These are phyloP conservation scores for Gorsachius goisagi DNA, from an alignment of 2,113 vertebrate genomes.

Conservation along the genomic window DNA sequence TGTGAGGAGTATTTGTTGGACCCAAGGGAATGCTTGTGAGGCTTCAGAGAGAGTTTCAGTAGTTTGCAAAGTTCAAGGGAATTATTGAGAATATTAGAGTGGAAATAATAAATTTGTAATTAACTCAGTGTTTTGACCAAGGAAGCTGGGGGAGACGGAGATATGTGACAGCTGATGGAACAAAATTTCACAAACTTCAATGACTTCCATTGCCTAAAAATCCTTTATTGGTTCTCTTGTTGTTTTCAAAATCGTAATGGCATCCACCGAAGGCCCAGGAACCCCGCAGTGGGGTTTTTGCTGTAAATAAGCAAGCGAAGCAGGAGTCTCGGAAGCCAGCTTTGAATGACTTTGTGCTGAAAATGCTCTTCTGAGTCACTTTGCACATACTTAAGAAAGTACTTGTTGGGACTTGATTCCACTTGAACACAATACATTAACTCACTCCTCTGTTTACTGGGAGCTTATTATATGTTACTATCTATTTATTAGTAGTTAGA, in stretches of 20 bases:
- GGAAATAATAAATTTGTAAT: slow-evolving; percentile 2
- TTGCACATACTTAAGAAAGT: background rate
- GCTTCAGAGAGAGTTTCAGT: background rate
- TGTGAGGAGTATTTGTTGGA: background rate
- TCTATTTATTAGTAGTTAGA: background rate
- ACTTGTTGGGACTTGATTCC: background rate
- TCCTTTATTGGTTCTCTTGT: background rate
- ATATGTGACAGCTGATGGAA: background rate
- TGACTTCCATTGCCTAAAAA: background rate
- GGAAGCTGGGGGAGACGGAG: background rate
- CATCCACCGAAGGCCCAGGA: background rate
- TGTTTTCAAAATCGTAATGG: background rate
- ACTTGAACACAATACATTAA: background rate
- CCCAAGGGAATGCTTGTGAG: background rate
- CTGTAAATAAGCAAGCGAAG: background rate
- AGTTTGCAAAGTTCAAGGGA: background rate
- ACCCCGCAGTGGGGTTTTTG: background rate
- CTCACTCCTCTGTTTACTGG: background rate
- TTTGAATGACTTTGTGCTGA: background rate
- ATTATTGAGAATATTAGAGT: background rate
- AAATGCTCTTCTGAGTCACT: background rate
- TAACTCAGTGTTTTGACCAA: background rate
- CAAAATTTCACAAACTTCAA: background rate
- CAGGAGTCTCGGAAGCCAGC: background rate
- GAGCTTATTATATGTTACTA: background rate